phyloP scores from a whole-genome alignment of 2,113 vertebrate genomes.

The Gavia stellata region DNA sequence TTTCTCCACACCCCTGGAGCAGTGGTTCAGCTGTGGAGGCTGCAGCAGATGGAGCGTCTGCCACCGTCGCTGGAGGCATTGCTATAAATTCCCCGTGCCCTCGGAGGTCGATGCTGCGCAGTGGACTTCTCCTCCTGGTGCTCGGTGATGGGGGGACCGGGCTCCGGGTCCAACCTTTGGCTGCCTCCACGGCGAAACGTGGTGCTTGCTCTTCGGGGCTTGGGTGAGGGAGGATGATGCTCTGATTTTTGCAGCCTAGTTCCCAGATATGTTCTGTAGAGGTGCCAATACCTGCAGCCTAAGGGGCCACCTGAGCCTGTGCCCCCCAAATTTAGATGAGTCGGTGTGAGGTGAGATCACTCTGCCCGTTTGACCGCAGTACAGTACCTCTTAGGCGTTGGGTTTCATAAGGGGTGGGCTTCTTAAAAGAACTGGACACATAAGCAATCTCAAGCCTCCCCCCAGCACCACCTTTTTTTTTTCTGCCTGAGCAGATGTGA shows the following conservation, averaged over 20 bases:
- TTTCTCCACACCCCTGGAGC: not conserved
- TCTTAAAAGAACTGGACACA: not conserved
- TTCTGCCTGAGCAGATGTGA: not conserved
- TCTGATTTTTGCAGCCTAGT: not conserved
- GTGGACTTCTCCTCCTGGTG: not conserved
- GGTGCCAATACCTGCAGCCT: not conserved
- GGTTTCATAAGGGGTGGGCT: not conserved
- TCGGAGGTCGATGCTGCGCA: rapidly evolving
- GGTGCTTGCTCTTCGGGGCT: no score
- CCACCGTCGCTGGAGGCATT: not conserved
- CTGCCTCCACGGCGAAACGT: rapidly evolving
- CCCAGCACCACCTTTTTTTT: not conserved
- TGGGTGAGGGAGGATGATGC: not conserved
- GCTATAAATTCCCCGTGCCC: conserved; percentile 6
- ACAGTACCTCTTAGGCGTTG: rapidly evolving
- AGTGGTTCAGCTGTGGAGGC: not conserved
- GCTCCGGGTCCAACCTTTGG: rapidly evolving
- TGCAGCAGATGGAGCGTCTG: conserved; percentile 26
- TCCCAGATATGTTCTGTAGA: not conserved
- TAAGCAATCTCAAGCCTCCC: not conserved
- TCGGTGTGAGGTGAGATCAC: rapidly evolving
- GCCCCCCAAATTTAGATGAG: not conserved
- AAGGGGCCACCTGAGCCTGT: not conserved
- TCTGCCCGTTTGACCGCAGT: rapidly evolving
- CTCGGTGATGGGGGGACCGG: rapidly evolving